phyloP scores from a whole-genome alignment of 2,113 vertebrate genomes.

The Drymodes brunneopygia region DNA sequence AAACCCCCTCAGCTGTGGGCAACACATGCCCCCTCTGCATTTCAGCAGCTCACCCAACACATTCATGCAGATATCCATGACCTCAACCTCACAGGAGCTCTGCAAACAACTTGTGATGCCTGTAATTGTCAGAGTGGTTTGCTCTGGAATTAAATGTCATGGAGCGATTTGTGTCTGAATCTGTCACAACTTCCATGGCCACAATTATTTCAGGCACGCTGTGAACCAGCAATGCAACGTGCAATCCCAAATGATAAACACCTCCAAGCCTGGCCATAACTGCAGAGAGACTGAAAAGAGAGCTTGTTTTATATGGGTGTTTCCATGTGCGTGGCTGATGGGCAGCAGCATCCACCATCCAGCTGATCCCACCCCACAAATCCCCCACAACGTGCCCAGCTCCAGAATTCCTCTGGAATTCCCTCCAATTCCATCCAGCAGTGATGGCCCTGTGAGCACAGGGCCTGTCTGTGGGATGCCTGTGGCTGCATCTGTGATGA shows the following conservation, averaged over 20 bases:
- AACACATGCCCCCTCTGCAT: fast-evolving
- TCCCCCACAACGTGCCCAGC: neutral
- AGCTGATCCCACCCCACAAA: neutral
- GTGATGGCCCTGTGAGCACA: fast-evolving
- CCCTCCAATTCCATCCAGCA: neutral
- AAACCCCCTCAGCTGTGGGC: neutral
- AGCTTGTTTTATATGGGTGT: neutral
- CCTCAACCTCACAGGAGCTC: neutral
- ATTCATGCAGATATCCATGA: neutral
- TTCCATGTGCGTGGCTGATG: neutral
- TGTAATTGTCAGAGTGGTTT: conserved; percentile 27
- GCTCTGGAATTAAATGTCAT: conserved; percentile 31
- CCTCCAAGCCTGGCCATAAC: neutral
- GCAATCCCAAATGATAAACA: neutral
- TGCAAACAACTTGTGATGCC: neutral
- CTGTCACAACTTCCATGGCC: neutral
- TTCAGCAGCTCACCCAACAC: neutral
- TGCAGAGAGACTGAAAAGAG: neutral
- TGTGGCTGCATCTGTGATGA: neutral
- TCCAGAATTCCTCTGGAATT: neutral
- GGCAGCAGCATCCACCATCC: neutral
- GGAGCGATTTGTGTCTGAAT: neutral
- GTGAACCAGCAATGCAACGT: neutral
- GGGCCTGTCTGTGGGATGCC: neutral
- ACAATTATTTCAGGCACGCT: conserved; percentile 29